Conservation (phyloP, 2,888 invertebrate species). For the Hydrotaea diabolus region DNA sequence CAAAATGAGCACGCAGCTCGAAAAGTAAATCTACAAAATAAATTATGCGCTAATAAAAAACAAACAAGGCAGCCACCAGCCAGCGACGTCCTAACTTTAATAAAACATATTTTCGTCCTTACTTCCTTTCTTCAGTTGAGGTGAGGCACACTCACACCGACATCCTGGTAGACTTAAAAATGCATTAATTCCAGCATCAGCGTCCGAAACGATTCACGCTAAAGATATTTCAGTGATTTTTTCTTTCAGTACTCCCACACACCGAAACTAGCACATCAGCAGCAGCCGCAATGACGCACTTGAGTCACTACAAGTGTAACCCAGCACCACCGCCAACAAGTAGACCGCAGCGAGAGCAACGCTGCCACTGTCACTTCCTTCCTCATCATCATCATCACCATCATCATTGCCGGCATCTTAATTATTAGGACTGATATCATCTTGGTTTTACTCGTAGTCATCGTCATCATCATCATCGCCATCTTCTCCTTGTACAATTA, state of each 20-base stretch:
- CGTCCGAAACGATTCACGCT: slow-evolving; percentile 8
- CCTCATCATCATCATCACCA: slow-evolving; percentile 21
- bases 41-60: slow-evolving; percentile 52
- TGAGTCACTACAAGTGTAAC: slow-evolving; percentile 48
- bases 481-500: not conserved
- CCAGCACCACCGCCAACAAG: slow-evolving; percentile 39
- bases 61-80: not conserved
- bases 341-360: not conserved
- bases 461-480: slow-evolving; percentile 18
- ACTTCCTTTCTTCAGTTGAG: slow-evolving; percentile 33
- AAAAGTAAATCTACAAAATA: slow-evolving; percentile 44
- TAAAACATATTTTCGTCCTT: slow-evolving; percentile 59
- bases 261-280: not conserved
- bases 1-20: slow-evolving; percentile 26
- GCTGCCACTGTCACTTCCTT: not conserved
- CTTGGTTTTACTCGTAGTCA: slow-evolving; percentile 21
- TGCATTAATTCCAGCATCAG: slow-evolving; percentile 70
- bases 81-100: slow-evolving; percentile 35
- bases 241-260: slow-evolving; percentile 8
- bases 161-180: slow-evolving; percentile 69
- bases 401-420: slow-evolving; percentile 7
- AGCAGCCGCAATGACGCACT: slow-evolving; percentile 21
- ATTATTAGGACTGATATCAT: slow-evolving; percentile 46
- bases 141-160: slow-evolving; percentile 21
- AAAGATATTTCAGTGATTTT: slow-evolving; percentile 55